Evolutionary conservation across 53 echinoderm and acorn worm species (phyloP).

Genomic region (Glandiceps talaboti): DNA sequence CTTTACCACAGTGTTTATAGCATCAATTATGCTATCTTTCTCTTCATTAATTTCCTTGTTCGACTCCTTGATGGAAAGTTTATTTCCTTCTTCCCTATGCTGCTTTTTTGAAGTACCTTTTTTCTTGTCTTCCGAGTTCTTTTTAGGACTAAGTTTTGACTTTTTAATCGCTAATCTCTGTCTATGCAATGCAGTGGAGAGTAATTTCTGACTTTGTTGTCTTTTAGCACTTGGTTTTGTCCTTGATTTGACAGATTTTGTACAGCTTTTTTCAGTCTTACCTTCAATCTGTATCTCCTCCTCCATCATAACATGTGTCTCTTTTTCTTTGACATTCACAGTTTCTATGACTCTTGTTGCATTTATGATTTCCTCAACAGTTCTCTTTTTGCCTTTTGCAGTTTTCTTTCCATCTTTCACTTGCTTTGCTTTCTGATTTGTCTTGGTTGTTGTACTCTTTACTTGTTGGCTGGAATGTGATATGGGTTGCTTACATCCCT

Average conservation of each 20-base stretch:
- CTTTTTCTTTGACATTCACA: too few species aligned
- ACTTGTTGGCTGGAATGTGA: not conserved
- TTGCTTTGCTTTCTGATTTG: not conserved
- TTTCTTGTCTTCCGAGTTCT: not conserved
- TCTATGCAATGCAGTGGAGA: constrained; percentile 6
- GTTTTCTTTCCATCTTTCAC: not conserved
- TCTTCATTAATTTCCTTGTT: not conserved
- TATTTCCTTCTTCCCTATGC: not conserved
- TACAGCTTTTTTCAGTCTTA: not conserved
- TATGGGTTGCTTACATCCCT: not conserved
- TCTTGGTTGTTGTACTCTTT: not conserved
- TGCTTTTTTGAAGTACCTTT: not conserved
- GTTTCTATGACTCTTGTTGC: too few species aligned
- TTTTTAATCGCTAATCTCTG: constrained; percentile 12
- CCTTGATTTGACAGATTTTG: not conserved
- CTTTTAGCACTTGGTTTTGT: not conserved
- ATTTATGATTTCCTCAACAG: too few species aligned
- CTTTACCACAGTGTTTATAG: not conserved
- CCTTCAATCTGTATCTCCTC: too few species aligned
- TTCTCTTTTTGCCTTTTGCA: too few species aligned
- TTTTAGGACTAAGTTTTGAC: constrained; percentile 1
- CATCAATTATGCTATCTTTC: not conserved
- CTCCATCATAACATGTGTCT: too few species aligned
- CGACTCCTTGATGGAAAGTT: not conserved
- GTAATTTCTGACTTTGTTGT: constrained; percentile 4